Conservation (phyloP, 2,113 vertebrate species). For the Rana temporaria region DNA sequence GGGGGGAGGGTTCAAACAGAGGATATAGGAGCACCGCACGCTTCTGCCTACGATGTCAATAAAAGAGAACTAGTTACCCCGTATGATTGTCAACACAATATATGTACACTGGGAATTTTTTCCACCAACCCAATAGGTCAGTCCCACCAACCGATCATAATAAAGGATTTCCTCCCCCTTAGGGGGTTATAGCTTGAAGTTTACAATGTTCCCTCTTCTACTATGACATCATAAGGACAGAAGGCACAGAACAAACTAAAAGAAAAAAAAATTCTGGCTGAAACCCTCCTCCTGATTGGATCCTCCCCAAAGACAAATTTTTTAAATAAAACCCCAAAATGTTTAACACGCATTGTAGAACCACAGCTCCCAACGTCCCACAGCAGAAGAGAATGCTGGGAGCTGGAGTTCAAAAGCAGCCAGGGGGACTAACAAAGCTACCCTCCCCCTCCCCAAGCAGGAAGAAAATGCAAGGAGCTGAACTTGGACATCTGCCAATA, state of each 20-base stretch:
- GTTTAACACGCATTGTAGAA: conserved; percentile 34
- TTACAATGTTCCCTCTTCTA: conserved; percentile 7
- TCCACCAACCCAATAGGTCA: conserved; percentile 6
- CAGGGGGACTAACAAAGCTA: neutral
- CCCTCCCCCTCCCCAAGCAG: neutral
- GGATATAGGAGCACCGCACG: neutral
- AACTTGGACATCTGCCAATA: conserved; percentile 1
- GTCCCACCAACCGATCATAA: neutral
- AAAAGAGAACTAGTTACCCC: conserved; percentile 18
- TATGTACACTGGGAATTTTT: conserved; percentile 29
- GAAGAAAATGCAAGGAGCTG: neutral
- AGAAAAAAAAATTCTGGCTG: conserved; percentile 5
- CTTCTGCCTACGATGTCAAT: conserved; percentile 22
- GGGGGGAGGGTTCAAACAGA: conserved; percentile 3
- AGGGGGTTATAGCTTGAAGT: neutral
- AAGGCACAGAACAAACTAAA: neutral
- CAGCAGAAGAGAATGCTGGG: too few species aligned
- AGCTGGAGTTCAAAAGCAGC: neutral
- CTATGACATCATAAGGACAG: conserved; percentile 33
- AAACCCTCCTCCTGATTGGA: neutral
- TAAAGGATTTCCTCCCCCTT: neutral
- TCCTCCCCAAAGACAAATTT: too few species aligned
- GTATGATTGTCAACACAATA: conserved; percentile 53
- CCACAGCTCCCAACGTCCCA: too few species aligned
- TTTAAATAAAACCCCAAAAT: conserved; percentile 42